Evolutionary conservation across 2,113 vertebrate species (phyloP), one percentile per base, ranked within the genome.

Genomic region (Antennarius striatus): DNA sequence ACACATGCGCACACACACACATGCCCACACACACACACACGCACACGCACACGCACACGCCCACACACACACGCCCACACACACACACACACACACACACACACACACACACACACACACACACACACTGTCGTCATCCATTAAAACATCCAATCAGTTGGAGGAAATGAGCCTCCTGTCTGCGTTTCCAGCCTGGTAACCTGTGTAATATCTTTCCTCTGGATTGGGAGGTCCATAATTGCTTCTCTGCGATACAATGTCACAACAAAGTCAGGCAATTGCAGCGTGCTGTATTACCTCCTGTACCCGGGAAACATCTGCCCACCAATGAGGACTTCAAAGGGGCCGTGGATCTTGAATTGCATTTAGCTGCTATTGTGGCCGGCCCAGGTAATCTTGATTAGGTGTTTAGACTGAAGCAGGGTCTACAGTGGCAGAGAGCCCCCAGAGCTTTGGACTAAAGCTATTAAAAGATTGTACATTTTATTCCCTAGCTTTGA

Each of bases 391-490:
- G 95, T 97, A 95, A 95, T 98, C 96, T 95, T 95, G 98, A 97
- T 97, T 90, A 98, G 97, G 96, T 98, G 97, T 98, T 98, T 98
- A 98, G 95, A 96, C 95, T 90, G 94, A 96, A 95, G 92, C 89
- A 94, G 96, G 95, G 94, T 94, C 89, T 93, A 92, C 95, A 94
- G 95, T 95, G 93, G 91, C 92, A 91, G 83, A 94, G 92, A 95
- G 94, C 91, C 81, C 95, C 93, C 91, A 94, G 94, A 97, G 96
- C 96, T 94, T 94, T 94, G 94, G 94, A 97, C 98, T 96, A 96
- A 95, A 96, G 96, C 98, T 98, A 98, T 99, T 99, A 98, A 98
- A 97, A 98, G 96, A 98, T 96, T 96, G 96, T 97, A 97, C 97
- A 98, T 99, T 98, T 97, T 99, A 96, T 97, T 95, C 94, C 95